A percentile compares a stretch with the other conserved stretches of the same genome.
These are phyloP conservation scores for Hystrix brachyura DNA, from an alignment of 2,113 vertebrate genomes.

Conservation along the genomic window DNA sequence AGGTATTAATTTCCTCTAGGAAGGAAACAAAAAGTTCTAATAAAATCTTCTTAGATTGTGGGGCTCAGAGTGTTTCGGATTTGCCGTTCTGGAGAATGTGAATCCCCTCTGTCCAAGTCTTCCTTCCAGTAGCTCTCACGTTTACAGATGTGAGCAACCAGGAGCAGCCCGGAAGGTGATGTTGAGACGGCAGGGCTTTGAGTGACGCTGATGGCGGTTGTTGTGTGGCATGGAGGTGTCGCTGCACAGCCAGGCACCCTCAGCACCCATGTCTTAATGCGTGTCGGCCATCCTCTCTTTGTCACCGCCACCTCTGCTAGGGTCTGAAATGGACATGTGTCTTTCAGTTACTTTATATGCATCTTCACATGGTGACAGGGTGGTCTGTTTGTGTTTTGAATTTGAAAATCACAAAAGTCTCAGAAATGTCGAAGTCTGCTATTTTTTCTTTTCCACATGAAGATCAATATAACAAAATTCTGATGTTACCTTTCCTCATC, in stretches of 20 bases:
- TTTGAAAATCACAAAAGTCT: constrained; percentile 44
- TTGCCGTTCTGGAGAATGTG: constrained; percentile 39
- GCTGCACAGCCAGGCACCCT: neutral
- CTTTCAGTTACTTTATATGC: constrained; percentile 29
- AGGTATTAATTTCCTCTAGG: neutral
- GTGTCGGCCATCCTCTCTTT: constrained; percentile 16
- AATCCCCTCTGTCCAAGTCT: constrained; percentile 10
- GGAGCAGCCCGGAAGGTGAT: constrained; percentile 36
- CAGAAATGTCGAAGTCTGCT: neutral
- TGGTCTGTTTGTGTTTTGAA: constrained; percentile 20
- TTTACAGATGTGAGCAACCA: constrained; percentile 38
- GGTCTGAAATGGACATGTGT: neutral
- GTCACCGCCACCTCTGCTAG: neutral
- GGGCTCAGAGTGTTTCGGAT: constrained; percentile 48
- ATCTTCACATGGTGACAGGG: neutral
- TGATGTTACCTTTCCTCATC: neutral
- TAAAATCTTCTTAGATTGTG: constrained; percentile 49
- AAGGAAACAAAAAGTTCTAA: constrained; percentile 41
- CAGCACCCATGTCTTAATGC: neutral
- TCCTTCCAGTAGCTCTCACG: constrained; percentile 58
- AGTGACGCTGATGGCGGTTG: constrained; percentile 25
- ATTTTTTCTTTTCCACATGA: neutral
- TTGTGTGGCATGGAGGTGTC: constrained; percentile 33
- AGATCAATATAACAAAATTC: neutral
- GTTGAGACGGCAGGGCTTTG: constrained; percentile 40